A percentile compares a stretch with the other conserved stretches of the same genome.
These are phyloP conservation scores for Cotesia chilonis DNA, from an alignment of 1,140 invertebrate species.

Conservation along the genomic window DNA sequence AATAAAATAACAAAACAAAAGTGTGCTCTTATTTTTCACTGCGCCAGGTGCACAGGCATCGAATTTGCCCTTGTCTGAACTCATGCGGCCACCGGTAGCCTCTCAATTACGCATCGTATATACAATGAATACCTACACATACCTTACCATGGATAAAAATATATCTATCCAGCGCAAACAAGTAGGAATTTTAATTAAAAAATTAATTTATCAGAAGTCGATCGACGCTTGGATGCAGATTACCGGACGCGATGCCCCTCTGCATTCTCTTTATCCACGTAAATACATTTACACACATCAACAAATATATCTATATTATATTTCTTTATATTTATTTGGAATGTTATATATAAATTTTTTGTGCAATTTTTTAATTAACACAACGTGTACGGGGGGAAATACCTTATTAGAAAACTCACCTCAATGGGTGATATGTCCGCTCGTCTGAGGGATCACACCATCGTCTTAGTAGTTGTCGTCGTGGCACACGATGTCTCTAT, in stretches of 20 bases:
- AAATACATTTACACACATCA: neutral
- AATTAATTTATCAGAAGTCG: conserved; percentile 36
- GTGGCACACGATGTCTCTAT: conserved; percentile 32
- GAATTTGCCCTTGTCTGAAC: conserved; percentile 11
- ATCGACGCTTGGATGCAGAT: conserved; percentile 33
- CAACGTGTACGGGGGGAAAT: conserved; percentile 25
- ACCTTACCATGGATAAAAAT: neutral
- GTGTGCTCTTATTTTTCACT: neutral
- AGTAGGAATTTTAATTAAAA: conserved; percentile 38
- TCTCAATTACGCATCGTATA: conserved; percentile 33
- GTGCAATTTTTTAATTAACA: conserved; percentile 33
- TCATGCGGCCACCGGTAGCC: conserved; percentile 30
- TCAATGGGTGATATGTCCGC: neutral
- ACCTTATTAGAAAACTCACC: conserved; percentile 36
- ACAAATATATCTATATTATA: too few relatives aligned
- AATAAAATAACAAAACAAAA: neutral
- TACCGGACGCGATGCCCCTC: conserved; percentile 18
- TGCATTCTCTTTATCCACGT: neutral
- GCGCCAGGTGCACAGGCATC: conserved; percentile 7
- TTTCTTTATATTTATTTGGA: neutral
- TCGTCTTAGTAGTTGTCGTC: neutral
- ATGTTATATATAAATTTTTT: conserved; percentile 20
- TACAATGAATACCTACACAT: too few relatives aligned
- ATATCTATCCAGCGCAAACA: conserved; percentile 19
- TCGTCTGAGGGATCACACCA: conserved; percentile 6